Conservation (phyloP, 2,797 vertebrate species). For the Halcyon smyrnensis region DNA sequence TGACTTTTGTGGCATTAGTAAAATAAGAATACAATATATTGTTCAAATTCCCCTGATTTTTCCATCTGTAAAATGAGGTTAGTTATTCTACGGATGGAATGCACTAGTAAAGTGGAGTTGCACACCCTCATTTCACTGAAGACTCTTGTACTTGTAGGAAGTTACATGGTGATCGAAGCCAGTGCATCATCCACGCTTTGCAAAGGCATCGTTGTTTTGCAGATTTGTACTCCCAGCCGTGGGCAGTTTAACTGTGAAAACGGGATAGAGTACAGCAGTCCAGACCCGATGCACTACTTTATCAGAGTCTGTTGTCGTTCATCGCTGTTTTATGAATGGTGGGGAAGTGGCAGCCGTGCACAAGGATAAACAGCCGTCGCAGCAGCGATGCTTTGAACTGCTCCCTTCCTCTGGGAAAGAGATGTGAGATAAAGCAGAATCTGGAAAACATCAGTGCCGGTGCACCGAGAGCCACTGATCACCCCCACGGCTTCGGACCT, state of each 20-base stretch:
- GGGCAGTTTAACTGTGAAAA: neutral
- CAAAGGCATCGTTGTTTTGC: accelerated
- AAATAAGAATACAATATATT: neutral
- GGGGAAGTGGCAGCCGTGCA: neutral
- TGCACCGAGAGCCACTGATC: neutral
- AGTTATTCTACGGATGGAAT: neutral
- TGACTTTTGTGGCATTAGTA: neutral
- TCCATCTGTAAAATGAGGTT: neutral
- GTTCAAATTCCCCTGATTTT: neutral
- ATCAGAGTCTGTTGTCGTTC: neutral
- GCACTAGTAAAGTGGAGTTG: neutral
- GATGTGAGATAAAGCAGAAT: constrained; percentile 39
- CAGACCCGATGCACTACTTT: neutral
- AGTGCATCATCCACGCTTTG: accelerated
- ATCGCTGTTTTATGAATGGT: neutral
- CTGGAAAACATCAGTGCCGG: constrained; percentile 40
- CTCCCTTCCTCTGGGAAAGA: neutral
- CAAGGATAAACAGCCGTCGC: neutral
- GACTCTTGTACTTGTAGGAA: neutral
- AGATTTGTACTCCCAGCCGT: neutral
- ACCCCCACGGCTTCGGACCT: neutral
- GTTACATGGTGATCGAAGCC: neutral
- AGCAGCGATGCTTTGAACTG: constrained; percentile 44
- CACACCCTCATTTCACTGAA: accelerated
- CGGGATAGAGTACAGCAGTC: neutral